Conservation (phyloP, 2,888 invertebrate species). For the Aplocera efformata region DNA sequence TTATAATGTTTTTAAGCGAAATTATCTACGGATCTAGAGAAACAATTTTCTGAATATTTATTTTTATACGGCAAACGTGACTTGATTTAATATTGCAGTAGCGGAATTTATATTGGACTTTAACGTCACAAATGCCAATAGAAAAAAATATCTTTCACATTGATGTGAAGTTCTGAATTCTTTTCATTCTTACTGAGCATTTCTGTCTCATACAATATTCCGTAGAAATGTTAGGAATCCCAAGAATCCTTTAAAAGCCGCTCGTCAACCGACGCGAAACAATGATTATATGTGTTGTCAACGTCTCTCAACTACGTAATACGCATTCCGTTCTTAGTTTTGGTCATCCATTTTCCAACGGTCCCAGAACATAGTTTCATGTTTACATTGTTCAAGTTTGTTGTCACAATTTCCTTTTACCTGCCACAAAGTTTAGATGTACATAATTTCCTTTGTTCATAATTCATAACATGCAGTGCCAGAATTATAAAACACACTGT, state of each 20-base stretch:
- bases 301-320: slow-evolving; percentile 45
- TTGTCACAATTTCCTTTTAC: slow-evolving; percentile 4
- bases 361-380: slow-evolving; percentile 16
- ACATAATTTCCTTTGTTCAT: neutral
- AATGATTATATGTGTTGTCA: slow-evolving; percentile 33
- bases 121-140: slow-evolving; percentile 18
- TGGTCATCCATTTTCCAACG: slow-evolving; percentile 31
- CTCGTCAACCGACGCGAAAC: slow-evolving; percentile 23
- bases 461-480: slow-evolving; percentile 1
- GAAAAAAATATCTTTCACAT: slow-evolving; percentile 14
- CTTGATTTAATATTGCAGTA: slow-evolving; percentile 6
- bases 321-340: slow-evolving; percentile 35
- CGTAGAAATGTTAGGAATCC: slow-evolving; percentile 49
- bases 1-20: too few relatives aligned
- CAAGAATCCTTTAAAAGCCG: slow-evolving; percentile 50
- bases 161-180: slow-evolving; percentile 26
- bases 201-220: slow-evolving; percentile 28
- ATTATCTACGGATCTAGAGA: too few relatives aligned
- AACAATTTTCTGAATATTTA: neutral
- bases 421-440: neutral
- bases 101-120: slow-evolving; percentile 14
- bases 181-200: slow-evolving; percentile 16
- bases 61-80: slow-evolving; percentile 4
- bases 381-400: slow-evolving; percentile 19
- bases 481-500: too few relatives aligned